phyloP scores from a whole-genome alignment of 2,797 vertebrate species.

The Pangasius larnaudii region DNA sequence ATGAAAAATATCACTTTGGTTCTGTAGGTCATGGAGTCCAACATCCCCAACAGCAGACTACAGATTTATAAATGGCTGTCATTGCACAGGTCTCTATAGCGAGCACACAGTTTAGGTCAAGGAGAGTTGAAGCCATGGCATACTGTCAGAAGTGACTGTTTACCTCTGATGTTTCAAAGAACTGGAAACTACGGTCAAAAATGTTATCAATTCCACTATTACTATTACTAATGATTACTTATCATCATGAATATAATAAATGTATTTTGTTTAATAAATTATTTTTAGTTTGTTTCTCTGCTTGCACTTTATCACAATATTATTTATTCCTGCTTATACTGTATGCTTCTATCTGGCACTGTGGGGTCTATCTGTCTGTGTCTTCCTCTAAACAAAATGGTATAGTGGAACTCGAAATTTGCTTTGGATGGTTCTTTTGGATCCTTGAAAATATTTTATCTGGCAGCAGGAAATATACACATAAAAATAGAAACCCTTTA shows the following conservation, averaged over 20 bases:
- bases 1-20: constrained; percentile 13
- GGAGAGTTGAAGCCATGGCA: constrained; percentile 23
- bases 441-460: neutral
- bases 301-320: neutral
- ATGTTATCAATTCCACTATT: neutral
- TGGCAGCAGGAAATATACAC: neutral
- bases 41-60: neutral
- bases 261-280: neutral
- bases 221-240: neutral
- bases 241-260: neutral
- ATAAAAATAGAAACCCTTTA: neutral
- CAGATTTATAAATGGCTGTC: constrained; percentile 21
- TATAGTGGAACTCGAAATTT: neutral
- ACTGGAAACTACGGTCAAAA: neutral
- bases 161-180: neutral
- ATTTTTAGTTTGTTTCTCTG: neutral
- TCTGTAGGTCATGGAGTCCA: constrained; percentile 9
- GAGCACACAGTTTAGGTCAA: constrained; percentile 2
- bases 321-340: neutral
- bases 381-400: neutral
- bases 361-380: neutral
- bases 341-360: neutral
- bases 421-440: neutral
- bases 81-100: neutral
- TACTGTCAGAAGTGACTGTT: neutral